Percentiles rank a stretch among this genome's conserved stretches.
Evolutionary conservation across 1,140 invertebrate species (phyloP).

Genomic region (Vanessa tameamea): DNA sequence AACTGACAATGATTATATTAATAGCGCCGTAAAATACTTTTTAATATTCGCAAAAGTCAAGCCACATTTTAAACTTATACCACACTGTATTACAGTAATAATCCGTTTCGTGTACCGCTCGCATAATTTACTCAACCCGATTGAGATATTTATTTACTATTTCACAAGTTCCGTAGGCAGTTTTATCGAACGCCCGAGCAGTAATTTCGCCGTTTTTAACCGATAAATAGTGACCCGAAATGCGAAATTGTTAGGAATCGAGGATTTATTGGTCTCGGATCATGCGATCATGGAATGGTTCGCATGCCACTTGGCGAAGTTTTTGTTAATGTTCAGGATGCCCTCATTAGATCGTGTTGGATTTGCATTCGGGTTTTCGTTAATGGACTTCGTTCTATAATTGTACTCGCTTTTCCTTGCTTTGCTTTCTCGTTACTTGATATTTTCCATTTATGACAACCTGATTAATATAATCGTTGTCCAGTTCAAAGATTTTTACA

Average conservation of each 20-base stretch:
- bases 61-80: neutral
- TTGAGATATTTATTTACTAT: constrained; percentile 71
- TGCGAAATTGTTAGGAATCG: constrained; percentile 55
- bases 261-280: constrained; percentile 52
- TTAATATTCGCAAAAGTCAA: constrained; percentile 6
- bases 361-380: constrained; percentile 41
- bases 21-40: neutral
- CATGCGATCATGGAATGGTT: constrained; percentile 48
- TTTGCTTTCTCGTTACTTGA: neutral
- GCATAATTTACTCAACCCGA: constrained; percentile 57
- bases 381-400: constrained; percentile 2
- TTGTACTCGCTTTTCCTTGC: neutral
- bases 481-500: too few relatives aligned
- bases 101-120: constrained; percentile 49
- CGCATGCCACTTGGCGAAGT: constrained; percentile 50
- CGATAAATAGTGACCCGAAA: constrained; percentile 57
- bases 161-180: constrained; percentile 61
- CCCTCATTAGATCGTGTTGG: constrained; percentile 47
- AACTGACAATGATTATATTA: neutral
- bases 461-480: too few relatives aligned
- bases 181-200: constrained; percentile 43
- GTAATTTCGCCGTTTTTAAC: constrained; percentile 61
- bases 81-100: constrained; percentile 19
- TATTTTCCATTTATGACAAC: too few relatives aligned
- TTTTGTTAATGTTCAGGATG: constrained; percentile 53